Evolutionary conservation across 1,140 invertebrate species (phyloP), one percentile per base, ranked within the genome.

Genomic region (Micrasema minimum): DNA sequence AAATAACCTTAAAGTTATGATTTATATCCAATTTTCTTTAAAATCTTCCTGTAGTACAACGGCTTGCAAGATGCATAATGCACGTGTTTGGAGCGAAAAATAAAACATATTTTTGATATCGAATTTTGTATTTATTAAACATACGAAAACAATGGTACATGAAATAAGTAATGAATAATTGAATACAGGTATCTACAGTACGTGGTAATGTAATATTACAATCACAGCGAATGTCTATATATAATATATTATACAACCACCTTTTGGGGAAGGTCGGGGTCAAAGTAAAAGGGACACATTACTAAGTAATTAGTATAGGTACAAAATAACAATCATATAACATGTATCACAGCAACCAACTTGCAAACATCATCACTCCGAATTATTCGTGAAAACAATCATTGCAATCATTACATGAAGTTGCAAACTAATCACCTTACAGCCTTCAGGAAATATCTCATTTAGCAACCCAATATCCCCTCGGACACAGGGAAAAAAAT

Each of bases 331-430:
- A 66, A 62, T 53, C 55, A 71, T 50, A 69, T 65, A 71, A 66
- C 69, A 65, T 57, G 64, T 74, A 74, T 74, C 67, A 74, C 72
- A 74, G 72, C 67, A 70, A 66, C 64, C 62, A 69, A 64, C 59
- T 55, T 55, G 48, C 26, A 31, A 31, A 31, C 26, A 31, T 31
- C 26, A 31, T 31, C 26, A 31, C 26, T 31, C 26, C 2, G 26
- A 31, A 7, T 31, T 4, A 7, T 31, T 31, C 26, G 26, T 31
- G 2, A 31, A 31, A 31, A 31, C 26, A 31, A 46, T 46, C 2
- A n/a, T 9, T 46, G 1, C 1, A 16, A 0, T 46, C 14, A n/a
- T 46, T 16, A 6, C 10, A 46, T 46, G 14, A 46, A 46, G 43
- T 16, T 46, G 43, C 43, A 7, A 14, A n/a, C 6, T 12, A 16